These are phyloP conservation scores for Acanthosoma haemorrhoidale DNA, from an alignment of 2,888 invertebrate genomes.

Conservation along the genomic window DNA sequence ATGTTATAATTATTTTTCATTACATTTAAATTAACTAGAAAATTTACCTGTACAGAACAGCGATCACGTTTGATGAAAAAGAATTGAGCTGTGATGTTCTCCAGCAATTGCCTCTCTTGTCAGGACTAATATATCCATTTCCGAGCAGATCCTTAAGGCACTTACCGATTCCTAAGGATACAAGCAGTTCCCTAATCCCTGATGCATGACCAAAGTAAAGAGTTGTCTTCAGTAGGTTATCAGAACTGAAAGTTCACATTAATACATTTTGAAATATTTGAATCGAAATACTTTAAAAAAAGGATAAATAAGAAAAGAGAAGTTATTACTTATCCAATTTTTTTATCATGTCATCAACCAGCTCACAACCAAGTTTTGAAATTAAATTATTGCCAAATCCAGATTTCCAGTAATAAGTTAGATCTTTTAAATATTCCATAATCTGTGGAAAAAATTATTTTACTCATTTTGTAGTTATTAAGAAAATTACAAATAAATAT, in stretches of 20 bases:
- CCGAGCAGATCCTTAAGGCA: constrained; percentile 47
- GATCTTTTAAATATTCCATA: constrained; percentile 71
- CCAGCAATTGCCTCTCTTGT: constrained; percentile 57
- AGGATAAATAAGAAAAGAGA: background rate
- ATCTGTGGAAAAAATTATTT: no score
- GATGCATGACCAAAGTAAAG: constrained; percentile 63
- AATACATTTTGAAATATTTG: no score
- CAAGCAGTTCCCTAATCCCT: constrained; percentile 50
- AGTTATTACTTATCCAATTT: constrained; percentile 55
- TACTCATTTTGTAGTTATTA: no score
- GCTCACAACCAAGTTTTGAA: constrained; percentile 63
- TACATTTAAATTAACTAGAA: no score
- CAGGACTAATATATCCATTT: background rate
- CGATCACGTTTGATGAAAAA: constrained; percentile 68
- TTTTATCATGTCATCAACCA: constrained; percentile 64
- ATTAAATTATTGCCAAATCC: constrained; percentile 67
- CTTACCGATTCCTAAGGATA: constrained; percentile 54
- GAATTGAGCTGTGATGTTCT: constrained; percentile 61
- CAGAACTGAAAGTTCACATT: background rate
- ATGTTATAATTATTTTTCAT: no score
- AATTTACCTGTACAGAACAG: constrained; percentile 66
- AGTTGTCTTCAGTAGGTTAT: background rate
- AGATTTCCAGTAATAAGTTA: constrained; percentile 66
- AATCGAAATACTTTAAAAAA: no score
- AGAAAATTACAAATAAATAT: no score